A percentile compares a stretch with the other conserved stretches of the same genome.
These are phyloP conservation scores for Nylanderia fulva DNA, from an alignment of 1,140 invertebrate species.

Conservation along the genomic window DNA sequence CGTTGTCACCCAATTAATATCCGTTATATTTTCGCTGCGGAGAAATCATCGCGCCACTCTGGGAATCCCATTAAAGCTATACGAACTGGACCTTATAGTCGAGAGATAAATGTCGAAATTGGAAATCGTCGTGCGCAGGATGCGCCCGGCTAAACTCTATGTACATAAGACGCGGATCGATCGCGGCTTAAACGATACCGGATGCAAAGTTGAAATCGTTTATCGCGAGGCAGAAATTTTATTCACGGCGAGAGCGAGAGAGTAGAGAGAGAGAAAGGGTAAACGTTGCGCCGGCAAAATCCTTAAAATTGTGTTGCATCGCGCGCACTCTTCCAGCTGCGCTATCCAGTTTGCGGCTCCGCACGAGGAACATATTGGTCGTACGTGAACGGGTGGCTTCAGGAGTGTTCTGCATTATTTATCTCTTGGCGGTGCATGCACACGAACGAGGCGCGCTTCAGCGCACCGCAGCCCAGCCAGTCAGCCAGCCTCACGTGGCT, in stretches of 20 bases:
- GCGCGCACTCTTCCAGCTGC: slow-evolving; percentile 57
- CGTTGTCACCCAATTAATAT: slow-evolving; percentile 48
- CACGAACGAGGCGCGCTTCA: slow-evolving; percentile 37
- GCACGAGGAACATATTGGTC: slow-evolving; percentile 73
- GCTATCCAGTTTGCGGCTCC: slow-evolving; percentile 66
- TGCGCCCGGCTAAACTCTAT: not conserved
- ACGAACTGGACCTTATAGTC: not conserved
- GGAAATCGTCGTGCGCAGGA: not conserved
- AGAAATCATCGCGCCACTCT: not conserved
- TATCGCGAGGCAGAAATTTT: slow-evolving; percentile 45
- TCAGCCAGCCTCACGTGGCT: slow-evolving; percentile 69
- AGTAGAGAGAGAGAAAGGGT: not conserved
- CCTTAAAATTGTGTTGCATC: slow-evolving; percentile 52
- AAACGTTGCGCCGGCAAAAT: slow-evolving; percentile 35
- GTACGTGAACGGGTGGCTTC: slow-evolving; percentile 75
- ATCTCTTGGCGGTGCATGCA: slow-evolving; percentile 66
- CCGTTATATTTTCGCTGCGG: slow-evolving; percentile 17
- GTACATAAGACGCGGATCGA: not conserved
- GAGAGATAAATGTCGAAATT: slow-evolving; percentile 6
- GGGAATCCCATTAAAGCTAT: slow-evolving; percentile 10
- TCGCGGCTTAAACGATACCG: slow-evolving; percentile 25
- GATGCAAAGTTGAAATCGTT: slow-evolving; percentile 38
- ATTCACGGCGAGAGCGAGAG: slow-evolving; percentile 1
- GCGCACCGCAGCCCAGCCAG: not conserved
- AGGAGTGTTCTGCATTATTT: slow-evolving; percentile 77